Base-by-base conservation (phyloP, 2,797 vertebrate genomes). In the Bufotes viridis region DNA sequence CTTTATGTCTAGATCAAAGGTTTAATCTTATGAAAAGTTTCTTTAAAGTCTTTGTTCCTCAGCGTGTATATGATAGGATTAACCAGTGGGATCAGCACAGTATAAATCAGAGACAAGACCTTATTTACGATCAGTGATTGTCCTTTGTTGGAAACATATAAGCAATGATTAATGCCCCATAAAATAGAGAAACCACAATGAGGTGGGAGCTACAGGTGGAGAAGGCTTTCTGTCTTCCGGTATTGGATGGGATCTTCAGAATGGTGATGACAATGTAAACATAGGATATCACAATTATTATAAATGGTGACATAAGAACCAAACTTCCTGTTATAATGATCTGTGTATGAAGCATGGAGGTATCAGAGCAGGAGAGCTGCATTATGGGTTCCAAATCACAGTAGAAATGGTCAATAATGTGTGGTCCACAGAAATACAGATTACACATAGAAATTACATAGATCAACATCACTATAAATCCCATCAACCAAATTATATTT, bases 181-280 rank as follows among this genome's bases (percentile, higher is more conserved):
- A 74, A 74, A 74, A 42, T 42, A 74, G 3, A 8, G 70, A 74
- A 8, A 74, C 70, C 1, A 74, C 70, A 49, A 4, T 74, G 34
- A 74, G 70, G 70, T 74, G 70, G 70, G 70, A 74, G 70, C 70
- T 74, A 15, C 70, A 74, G 70, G 70, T 74, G 70, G 70, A 74
- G 70, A 74, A 74, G 70, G 70, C 70, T 74, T 74, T 74, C 3
- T 49, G 70, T 74, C 70, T 74, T 10, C 70, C 70, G 3, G 34
- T 49, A 42, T 49, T 74, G 34, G 70, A 74, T 49, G 70, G 70
- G 70, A 74, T 74, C 70, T 74, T 74, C 34, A 74, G 70, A 1
- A 74, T 74, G 34, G 70, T 74, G 70, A 49, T 42, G 9, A 20
- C 70, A 74, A 74, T 74, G 18, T 20, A 74, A 7, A 22, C 34